Percentiles rank a stretch among this genome's conserved stretches.
These are phyloP conservation scores for Agapornis roseicollis DNA, from an alignment of 2,113 vertebrate genomes.

Conservation along the genomic window DNA sequence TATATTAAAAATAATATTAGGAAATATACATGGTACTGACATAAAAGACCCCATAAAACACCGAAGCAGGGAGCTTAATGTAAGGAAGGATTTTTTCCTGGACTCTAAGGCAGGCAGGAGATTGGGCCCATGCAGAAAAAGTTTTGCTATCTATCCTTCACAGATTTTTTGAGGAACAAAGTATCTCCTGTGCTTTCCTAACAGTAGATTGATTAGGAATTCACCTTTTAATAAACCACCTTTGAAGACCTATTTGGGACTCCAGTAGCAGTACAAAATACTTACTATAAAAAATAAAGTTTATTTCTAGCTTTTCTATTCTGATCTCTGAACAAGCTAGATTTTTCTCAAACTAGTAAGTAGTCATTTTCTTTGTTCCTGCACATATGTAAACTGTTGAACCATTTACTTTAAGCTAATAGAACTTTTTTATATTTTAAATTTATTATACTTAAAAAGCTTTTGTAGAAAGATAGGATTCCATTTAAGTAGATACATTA, in stretches of 20 bases:
- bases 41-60: background rate
- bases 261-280: background rate
- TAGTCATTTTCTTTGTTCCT: constrained; percentile 55
- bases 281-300: constrained; percentile 3
- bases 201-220: background rate
- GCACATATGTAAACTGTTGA: constrained; percentile 78
- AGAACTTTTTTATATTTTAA: constrained; percentile 75
- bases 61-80: background rate
- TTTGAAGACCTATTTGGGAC: background rate
- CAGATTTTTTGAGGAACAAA: background rate
- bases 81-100: background rate
- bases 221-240: background rate
- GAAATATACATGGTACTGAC: background rate
- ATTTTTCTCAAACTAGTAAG: constrained; percentile 48
- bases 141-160: background rate
- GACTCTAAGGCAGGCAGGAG: background rate
- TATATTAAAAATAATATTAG: background rate
- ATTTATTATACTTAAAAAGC: constrained; percentile 82
- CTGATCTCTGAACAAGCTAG: constrained; percentile 29
- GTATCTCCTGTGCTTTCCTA: background rate
- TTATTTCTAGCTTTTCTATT: constrained; percentile 37
- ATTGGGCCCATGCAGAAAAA: background rate
- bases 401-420: constrained; percentile 78
- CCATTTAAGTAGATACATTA: constrained; percentile 85
- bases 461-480: constrained; percentile 83